These are phyloP conservation scores for Neoniphon sammara DNA, from an alignment of 2,797 vertebrate genomes.

Conservation along the genomic window DNA sequence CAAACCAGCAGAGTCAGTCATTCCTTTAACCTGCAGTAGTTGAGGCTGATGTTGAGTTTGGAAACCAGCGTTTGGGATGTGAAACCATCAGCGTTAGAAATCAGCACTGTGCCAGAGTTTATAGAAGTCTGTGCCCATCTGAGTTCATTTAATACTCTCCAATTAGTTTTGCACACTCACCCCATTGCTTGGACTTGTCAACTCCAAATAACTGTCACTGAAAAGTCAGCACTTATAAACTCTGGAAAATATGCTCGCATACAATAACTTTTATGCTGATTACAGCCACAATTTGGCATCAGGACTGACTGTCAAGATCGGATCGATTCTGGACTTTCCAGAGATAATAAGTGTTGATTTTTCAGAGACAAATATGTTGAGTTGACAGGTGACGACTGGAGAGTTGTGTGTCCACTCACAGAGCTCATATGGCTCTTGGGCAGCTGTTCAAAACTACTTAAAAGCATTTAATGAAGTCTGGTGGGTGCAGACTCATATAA, in stretches of 20 bases:
- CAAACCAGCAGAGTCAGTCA: neutral
- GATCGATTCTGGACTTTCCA: too few species aligned
- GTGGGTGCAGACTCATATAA: too few species aligned
- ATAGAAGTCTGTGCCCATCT: conserved; percentile 8
- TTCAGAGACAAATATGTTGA: neutral
- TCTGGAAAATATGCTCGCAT: too few species aligned
- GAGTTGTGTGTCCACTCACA: too few species aligned
- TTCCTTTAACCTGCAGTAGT: neutral
- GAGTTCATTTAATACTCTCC: conserved; percentile 16
- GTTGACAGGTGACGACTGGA: too few species aligned
- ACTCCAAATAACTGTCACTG: conserved; percentile 2
- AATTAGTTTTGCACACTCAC: neutral
- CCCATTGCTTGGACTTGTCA: conserved; percentile 11
- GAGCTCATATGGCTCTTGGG: too few species aligned
- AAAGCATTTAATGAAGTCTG: too few species aligned
- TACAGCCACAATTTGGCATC: neutral
- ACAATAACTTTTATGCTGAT: neutral
- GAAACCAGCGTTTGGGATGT: conserved; percentile 24
- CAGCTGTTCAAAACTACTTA: too few species aligned
- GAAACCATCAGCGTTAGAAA: conserved; percentile 30
- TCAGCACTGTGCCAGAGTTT: conserved; percentile 9
- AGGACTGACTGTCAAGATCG: neutral
- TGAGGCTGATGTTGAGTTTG: conserved; percentile 5
- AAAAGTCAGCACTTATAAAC: too few species aligned
- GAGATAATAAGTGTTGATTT: neutral